These are phyloP conservation scores for Phaonia tiefii DNA, from an alignment of 2,888 invertebrate species.

Conservation along the genomic window DNA sequence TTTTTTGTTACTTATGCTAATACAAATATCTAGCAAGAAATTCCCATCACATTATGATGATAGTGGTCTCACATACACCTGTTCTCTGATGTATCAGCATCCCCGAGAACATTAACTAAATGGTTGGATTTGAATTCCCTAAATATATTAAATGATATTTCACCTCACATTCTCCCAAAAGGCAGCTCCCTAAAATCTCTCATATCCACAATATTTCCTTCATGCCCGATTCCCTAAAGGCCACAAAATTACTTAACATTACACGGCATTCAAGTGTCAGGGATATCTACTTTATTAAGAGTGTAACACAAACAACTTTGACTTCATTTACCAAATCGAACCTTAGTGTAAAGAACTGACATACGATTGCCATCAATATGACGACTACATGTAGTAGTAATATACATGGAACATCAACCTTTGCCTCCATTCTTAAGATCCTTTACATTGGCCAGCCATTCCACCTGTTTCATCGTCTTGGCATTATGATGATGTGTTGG, in stretches of 20 bases:
- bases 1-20: not conserved
- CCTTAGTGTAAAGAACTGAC: constrained; percentile 13
- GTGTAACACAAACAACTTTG: constrained; percentile 51
- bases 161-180: not conserved
- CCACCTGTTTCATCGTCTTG: constrained; percentile 8
- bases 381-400: not conserved
- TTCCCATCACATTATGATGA: constrained; percentile 9
- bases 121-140: constrained; percentile 54
- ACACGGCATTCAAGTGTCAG: constrained; percentile 68
- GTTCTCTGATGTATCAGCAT: not conserved
- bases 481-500: constrained; percentile 14
- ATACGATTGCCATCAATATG: constrained; percentile 68
- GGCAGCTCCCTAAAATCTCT: too few relatives aligned
- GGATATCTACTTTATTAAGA: constrained; percentile 43
- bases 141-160: constrained; percentile 38
- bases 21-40: constrained; percentile 28
- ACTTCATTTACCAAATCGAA: constrained; percentile 59
- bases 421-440: constrained; percentile 20
- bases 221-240: constrained; percentile 54
- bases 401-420: constrained; percentile 7
- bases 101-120: constrained; percentile 10
- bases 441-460: not conserved
- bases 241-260: constrained; percentile 74
- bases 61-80: constrained; percentile 34
- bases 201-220: too few relatives aligned